phyloP scores from a whole-genome alignment of 2,888 invertebrate species.

The Blastobasis lacticolella region DNA sequence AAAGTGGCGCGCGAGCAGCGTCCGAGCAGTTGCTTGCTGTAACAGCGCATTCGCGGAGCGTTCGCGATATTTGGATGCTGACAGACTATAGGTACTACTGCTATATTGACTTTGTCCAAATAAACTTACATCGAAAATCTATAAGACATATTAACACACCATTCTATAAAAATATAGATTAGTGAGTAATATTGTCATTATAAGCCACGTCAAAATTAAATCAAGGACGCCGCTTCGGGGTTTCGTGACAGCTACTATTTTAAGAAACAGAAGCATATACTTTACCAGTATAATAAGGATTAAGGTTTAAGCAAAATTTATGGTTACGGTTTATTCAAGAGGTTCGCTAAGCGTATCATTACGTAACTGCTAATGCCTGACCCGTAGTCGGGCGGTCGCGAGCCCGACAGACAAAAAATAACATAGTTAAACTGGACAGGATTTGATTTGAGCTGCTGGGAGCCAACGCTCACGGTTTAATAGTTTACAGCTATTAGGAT shows the following conservation, averaged over 20 bases:
- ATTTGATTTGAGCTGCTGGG: constrained; percentile 25
- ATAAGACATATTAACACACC: too few relatives aligned
- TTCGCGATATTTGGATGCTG: too few relatives aligned
- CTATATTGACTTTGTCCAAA: too few relatives aligned
- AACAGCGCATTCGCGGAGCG: too few relatives aligned
- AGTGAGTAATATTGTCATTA: too few relatives aligned
- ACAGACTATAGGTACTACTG: too few relatives aligned
- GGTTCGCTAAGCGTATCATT: constrained; percentile 20
- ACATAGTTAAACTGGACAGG: constrained; percentile 24
- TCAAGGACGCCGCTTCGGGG: constrained; percentile 7
- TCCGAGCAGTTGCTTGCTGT: too few relatives aligned
- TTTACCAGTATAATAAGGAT: constrained; percentile 5
- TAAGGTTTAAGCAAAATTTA: constrained; percentile 20
- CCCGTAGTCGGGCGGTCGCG: constrained; percentile 33
- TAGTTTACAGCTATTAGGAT: constrained; percentile 64
- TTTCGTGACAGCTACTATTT: constrained; percentile 6
- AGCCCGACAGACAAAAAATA: constrained; percentile 22
- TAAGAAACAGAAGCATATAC: constrained; percentile 11
- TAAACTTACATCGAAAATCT: too few relatives aligned
- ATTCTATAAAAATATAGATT: too few relatives aligned
- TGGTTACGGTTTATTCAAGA: constrained; percentile 18
- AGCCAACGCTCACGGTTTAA: constrained; percentile 37
- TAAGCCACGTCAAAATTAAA: not conserved
- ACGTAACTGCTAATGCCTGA: constrained; percentile 27
- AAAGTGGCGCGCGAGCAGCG: too few relatives aligned